Evolutionary conservation across 2,888 invertebrate genomes (phyloP), one percentile per base, ranked within the genome.

Genomic region (Caenorhabditis sulstoni): DNA sequence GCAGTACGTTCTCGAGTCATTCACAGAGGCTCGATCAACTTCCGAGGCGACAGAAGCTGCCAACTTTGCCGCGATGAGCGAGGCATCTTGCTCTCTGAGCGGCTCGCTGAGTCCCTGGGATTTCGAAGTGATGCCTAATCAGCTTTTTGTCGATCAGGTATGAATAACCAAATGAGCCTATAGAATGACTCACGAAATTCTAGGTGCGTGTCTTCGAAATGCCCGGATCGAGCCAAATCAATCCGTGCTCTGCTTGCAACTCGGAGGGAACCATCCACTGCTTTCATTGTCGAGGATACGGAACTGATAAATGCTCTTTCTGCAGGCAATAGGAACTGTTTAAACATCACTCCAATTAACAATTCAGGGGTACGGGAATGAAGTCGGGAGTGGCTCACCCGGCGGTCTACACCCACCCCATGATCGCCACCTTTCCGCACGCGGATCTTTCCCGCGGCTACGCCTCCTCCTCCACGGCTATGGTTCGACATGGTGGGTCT

Each of bases 361-460:
- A 11, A 12, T 66, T 41, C 71, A 88, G 90, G 52, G 90, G 90
- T 23, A 90, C 90, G 8, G 90, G 90, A n/a, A 90, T 90, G 90
- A 90, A 90, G 67, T 87, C 89, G 1, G 90, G 90, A 41, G 89
- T 90, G 5, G 89, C 90, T 12, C 90, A 90, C 83, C 90, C 90
- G 0, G 90, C 90, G 9, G 87, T 90, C 22, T 88, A 87, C 83
- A 89, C 90, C 3, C 90, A 90, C 77, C 90, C 90, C 23, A 87
- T 88, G 86, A 84, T 90, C 49, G 90, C 86, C 65, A 87, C 89
- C 8, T 87, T 89, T 57, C 88, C 90, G 4, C 87, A 89, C 57
- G 84, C 87, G 1, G 88, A 89, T 59, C 66, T 86, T 39, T 81
- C 86, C 14, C 82, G 89, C 8, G 89, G 89, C 47, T 89, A 87